These are phyloP conservation scores for Liparis tanakae DNA, from an alignment of 2,797 vertebrate genomes.

Conservation along the genomic window DNA sequence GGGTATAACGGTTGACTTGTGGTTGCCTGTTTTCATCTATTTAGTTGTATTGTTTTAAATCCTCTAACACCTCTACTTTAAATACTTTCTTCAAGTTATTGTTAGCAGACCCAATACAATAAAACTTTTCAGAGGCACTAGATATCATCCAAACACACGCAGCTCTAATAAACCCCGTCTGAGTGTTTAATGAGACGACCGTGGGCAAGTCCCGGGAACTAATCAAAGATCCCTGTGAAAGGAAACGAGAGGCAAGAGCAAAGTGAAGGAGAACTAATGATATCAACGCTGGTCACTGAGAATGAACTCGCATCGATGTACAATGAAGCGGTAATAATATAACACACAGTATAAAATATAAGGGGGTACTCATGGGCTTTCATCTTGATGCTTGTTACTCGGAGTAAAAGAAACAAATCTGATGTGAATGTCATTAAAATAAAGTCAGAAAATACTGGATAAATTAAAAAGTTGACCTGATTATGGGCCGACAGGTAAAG, in stretches of 20 bases:
- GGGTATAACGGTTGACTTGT: too few species aligned
- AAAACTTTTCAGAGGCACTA: constrained; percentile 5
- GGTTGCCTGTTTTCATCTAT: not conserved
- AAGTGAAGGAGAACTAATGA: not conserved
- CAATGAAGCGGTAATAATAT: not conserved
- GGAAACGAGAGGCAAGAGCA: constrained; percentile 6
- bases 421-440: not conserved
- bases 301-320: not conserved
- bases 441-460: not conserved
- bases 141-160: constrained; percentile 10
- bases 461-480: not conserved
- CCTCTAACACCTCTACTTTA: not conserved
- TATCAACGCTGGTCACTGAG: not conserved
- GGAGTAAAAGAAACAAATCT: not conserved
- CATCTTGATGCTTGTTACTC: not conserved
- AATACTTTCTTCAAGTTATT: constrained; percentile 1
- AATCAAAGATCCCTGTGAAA: constrained; percentile 40
- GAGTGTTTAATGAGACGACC: constrained; percentile 44
- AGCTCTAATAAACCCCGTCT: constrained; percentile 17
- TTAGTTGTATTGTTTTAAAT: not conserved
- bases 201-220: constrained; percentile 22
- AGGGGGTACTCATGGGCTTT: not conserved
- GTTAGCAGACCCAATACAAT: constrained; percentile 2
- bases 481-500: not conserved
- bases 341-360: not conserved